Evolutionary conservation across 1,140 invertebrate species (phyloP).

Genomic region (Penaeus chinensis): DNA sequence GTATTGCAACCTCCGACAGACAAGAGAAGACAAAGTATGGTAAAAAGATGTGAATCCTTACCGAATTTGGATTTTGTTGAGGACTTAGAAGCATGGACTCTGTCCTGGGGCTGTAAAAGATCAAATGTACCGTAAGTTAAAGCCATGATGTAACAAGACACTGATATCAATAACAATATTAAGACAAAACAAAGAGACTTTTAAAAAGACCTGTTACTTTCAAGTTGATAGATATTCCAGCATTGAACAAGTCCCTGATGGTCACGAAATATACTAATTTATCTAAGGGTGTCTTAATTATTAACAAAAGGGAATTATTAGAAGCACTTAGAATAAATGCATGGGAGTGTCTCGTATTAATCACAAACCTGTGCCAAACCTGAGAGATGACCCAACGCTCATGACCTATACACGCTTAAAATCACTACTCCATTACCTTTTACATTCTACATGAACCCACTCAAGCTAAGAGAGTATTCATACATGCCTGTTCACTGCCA

Average conservation of each 20-base stretch:
- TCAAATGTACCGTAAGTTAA: neutral
- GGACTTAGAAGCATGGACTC: neutral
- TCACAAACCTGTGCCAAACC: too few species aligned
- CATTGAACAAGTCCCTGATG: too few species aligned
- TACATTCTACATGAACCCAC: too few species aligned
- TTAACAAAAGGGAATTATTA: neutral
- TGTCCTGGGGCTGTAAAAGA: conserved; percentile 23
- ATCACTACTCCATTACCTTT: too few species aligned
- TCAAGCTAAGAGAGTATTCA: too few species aligned
- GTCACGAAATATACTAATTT: neutral
- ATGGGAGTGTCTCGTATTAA: neutral
- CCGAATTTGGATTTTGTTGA: conserved; percentile 13
- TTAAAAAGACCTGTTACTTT: neutral
- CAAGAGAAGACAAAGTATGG: neutral
- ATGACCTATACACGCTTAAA: too few species aligned
- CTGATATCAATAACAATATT: neutral
- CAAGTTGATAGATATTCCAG: neutral
- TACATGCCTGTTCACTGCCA: too few species aligned
- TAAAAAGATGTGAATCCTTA: neutral
- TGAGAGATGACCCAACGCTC: too few species aligned
- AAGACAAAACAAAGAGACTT: neutral
- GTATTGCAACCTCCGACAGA: too few species aligned
- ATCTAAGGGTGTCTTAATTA: neutral
- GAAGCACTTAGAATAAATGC: neutral
- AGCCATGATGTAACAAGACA: neutral